Percentiles rank a stretch among this genome's conserved stretches.
Conservation (phyloP, 1,140 invertebrate species). For the Achatina immaculata region DNA sequence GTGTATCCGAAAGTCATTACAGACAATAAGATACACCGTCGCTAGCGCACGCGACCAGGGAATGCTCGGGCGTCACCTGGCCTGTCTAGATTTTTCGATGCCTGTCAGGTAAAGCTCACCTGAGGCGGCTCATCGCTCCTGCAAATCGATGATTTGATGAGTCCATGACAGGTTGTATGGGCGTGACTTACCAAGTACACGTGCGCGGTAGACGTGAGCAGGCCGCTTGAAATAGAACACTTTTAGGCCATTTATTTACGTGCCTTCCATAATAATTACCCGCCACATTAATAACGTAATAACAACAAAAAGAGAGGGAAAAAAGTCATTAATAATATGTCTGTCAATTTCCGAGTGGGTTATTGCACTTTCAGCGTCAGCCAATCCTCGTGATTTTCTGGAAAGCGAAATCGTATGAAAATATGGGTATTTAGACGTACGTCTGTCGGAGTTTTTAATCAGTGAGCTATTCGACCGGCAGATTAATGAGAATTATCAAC, state of each 20-base stretch:
- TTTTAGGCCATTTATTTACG: neutral
- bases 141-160: neutral
- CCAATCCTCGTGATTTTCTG: neutral
- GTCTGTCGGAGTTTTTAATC: neutral
- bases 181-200: neutral
- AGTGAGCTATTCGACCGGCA: neutral
- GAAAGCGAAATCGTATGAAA: neutral
- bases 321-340: neutral
- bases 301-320: too few relatives aligned
- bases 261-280: neutral
- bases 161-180: neutral
- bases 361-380: neutral
- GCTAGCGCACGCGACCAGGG: neutral
- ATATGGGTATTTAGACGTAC: neutral
- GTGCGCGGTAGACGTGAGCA: neutral
- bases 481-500: constrained; percentile 1
- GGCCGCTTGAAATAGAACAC: neutral
- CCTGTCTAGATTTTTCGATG: neutral
- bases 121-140: neutral
- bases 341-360: neutral
- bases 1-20: neutral
- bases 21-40: neutral
- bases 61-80: neutral
- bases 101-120: neutral
- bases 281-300: neutral